Percentiles rank a stretch among this genome's conserved stretches.
These are phyloP conservation scores for Halcyon senegalensis DNA, from an alignment of 2,113 vertebrate genomes.

Conservation along the genomic window DNA sequence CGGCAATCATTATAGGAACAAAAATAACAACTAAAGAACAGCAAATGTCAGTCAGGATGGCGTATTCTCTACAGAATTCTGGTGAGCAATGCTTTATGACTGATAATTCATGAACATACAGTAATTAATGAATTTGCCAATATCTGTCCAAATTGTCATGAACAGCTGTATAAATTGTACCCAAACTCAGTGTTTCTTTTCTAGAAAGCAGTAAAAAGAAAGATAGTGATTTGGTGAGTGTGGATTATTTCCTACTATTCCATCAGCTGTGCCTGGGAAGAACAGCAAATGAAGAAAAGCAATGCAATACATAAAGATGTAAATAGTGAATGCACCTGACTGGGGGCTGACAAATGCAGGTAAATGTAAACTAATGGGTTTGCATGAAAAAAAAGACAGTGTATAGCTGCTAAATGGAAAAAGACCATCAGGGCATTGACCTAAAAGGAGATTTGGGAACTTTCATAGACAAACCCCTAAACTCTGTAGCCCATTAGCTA, in stretches of 20 bases:
- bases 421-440: neutral
- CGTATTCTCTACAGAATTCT: neutral
- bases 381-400: neutral
- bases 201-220: neutral
- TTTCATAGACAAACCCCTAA: neutral
- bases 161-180: neutral
- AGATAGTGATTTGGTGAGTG: neutral
- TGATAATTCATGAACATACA: neutral
- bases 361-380: constrained; percentile 4
- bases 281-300: neutral
- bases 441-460: neutral
- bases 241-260: neutral
- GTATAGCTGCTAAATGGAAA: constrained; percentile 3
- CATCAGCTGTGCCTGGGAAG: neutral
- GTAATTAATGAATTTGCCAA: neutral
- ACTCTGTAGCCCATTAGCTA: neutral
- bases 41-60: neutral
- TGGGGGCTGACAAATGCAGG: constrained; percentile 5
- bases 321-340: neutral
- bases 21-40: neutral
- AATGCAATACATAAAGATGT: neutral
- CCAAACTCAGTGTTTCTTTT: neutral
- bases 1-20: neutral
- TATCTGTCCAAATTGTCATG: neutral
- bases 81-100: neutral